These are phyloP conservation scores for Ophthalmolycus amberensis DNA, from an alignment of 2,113 vertebrate species.

Conservation along the genomic window DNA sequence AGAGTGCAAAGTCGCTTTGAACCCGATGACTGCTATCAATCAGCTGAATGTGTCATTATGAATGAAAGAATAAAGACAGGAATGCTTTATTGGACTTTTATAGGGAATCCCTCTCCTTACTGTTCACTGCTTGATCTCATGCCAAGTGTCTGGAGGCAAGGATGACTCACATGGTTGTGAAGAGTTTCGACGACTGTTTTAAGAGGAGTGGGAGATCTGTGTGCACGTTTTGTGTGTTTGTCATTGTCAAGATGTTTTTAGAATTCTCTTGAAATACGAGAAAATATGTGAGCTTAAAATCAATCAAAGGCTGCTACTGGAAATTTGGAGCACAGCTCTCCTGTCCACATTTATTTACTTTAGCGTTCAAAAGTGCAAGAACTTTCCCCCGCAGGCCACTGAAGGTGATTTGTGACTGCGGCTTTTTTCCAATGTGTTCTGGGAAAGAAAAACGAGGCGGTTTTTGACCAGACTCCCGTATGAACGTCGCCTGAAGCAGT, in stretches of 20 bases:
- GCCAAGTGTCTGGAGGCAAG: slow-evolving; percentile 59
- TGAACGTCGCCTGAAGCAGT: slow-evolving; percentile 24
- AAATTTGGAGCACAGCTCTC: slow-evolving; percentile 36
- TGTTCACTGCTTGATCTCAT: slow-evolving; percentile 55
- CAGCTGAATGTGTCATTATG: slow-evolving; percentile 30
- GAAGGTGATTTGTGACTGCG: slow-evolving; percentile 57
- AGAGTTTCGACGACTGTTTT: slow-evolving; percentile 38
- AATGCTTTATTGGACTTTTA: slow-evolving; percentile 53
- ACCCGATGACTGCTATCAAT: slow-evolving; percentile 28
- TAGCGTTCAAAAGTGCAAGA: slow-evolving; percentile 46
- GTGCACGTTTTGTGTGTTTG: slow-evolving; percentile 40
- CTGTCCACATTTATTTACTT: slow-evolving; percentile 53
- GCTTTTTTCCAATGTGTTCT: slow-evolving; percentile 37
- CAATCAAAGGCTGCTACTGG: slow-evolving; percentile 47
- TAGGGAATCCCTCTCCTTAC: slow-evolving; percentile 47
- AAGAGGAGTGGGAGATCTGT: slow-evolving; percentile 13
- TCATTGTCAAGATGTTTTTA: slow-evolving; percentile 25
- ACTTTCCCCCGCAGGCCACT: slow-evolving; percentile 31
- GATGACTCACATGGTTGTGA: slow-evolving; percentile 40
- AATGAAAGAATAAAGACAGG: slow-evolving; percentile 31
- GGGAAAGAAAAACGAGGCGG: slow-evolving; percentile 37
- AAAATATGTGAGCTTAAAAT: slow-evolving; percentile 26
- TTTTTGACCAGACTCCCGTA: slow-evolving; percentile 47
- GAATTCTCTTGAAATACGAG: slow-evolving; percentile 11
- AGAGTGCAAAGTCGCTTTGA: neutral